Evolutionary conservation across 2,888 invertebrate species (phyloP), one percentile per base, ranked within the genome.

Genomic region (Cantharis flavilabris): DNA sequence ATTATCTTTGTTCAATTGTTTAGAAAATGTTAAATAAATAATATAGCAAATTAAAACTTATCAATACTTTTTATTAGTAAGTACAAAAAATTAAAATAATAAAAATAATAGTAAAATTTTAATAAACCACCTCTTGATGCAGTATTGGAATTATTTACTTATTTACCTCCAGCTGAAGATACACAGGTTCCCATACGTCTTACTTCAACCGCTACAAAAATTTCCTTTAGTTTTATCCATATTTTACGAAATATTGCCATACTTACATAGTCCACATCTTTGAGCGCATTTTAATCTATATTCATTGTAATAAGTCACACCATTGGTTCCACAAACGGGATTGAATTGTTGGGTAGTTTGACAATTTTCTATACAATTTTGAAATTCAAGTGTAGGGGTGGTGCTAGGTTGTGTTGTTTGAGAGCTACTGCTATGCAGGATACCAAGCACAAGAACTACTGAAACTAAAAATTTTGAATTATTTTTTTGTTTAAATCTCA

Each of bases 241-340:
- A 23, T n/a, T 26, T 2, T n/a, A 3, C 23, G 7, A 9, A 23
- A 23, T 23, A 2, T 64, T 16, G 9, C 5, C n/a, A 7, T 1
- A 67, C 65, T 67, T 67, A 67, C 65, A 3, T 3, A n/a, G 20
- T 14, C 65, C 65, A 23, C 65, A 67, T 9, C 13, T n/a, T 72
- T 64, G 26, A n/a, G 72, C 72, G 62, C 72, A 72, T 9, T 16
- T 4, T 16, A 72, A 26, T 20, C 26, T 72, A 23, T 14, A 14
- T 9, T 28, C 10, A 14, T 72, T 72, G 64, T n/a, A 20, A 20
- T 72, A 72, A 5, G 72, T 63, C 2, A 16, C 9, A 4, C 72
- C 30, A 26, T 72, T 64, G 18, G 62, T 28, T 3, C 72, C 72
- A 18, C 72, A 72, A 62, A 72, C 72, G 9, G 72, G 72, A 11